Evolutionary conservation across 2,797 vertebrate genomes (phyloP).

Genomic region (Halcyon leucocephala): DNA sequence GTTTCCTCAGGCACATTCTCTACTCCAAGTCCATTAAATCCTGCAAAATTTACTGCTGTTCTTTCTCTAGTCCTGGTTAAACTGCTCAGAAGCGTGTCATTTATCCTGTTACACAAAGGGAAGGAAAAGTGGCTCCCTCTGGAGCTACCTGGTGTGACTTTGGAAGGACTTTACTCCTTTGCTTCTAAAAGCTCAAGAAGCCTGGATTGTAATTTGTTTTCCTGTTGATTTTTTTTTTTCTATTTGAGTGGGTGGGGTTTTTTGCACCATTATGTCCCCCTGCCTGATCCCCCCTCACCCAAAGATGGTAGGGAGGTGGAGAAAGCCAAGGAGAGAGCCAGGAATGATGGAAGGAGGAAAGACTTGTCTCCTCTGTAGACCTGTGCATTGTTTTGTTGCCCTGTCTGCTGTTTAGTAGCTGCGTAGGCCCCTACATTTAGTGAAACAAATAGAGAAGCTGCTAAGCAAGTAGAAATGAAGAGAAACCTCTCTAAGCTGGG

Average conservation of each 20-base stretch:
- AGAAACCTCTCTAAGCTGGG: conserved; percentile 43
- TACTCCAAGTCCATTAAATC: not conserved
- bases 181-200: not conserved
- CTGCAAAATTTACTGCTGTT: not conserved
- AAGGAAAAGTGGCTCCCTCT: not conserved
- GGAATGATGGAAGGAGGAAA: not conserved
- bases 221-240: not conserved
- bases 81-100: not conserved
- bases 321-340: not conserved
- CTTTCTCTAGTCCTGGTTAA: not conserved
- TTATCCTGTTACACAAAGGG: not conserved
- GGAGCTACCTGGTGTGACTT: not conserved
- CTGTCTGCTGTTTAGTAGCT: not conserved
- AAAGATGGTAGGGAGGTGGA: not conserved
- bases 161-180: not conserved
- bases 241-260: not conserved
- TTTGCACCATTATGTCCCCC: not conserved
- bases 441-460: conserved; percentile 34
- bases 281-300: accelerated
- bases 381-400: not conserved
- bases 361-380: not conserved
- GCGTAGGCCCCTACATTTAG: conserved; percentile 21
- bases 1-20: not conserved
- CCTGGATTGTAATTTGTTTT: not conserved
- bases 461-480: conserved; percentile 53